A percentile compares a stretch with the other conserved stretches of the same genome.
Conservation (phyloP, 2,113 vertebrate genomes). For the Emydocephalus ijimae region DNA sequence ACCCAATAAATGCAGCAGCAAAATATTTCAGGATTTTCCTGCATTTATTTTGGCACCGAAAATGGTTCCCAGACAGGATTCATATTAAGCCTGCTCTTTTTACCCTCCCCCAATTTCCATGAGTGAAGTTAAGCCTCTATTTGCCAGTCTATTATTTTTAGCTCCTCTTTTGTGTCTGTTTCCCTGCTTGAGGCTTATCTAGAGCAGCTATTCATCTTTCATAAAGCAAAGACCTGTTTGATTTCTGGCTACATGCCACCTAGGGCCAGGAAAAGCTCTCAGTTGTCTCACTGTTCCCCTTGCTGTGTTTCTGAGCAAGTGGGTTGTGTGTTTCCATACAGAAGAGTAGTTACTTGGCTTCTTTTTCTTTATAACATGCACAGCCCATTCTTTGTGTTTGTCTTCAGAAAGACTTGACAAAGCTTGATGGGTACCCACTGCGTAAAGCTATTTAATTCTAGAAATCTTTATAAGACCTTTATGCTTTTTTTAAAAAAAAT, state of each 20-base stretch:
- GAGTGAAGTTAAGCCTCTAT: no score
- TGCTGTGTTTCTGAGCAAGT: neutral
- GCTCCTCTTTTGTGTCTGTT: neutral
- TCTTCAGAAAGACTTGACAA: neutral
- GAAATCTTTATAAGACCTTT: neutral
- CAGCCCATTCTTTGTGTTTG: neutral
- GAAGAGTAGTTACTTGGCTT: neutral
- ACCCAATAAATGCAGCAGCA: neutral
- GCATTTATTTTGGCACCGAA: neutral
- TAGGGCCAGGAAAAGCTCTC: neutral
- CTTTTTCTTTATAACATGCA: neutral
- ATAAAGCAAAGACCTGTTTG: neutral
- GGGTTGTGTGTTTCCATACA: neutral
- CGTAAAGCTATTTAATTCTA: neutral
- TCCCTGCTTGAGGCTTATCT: neutral
- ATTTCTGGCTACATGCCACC: neutral
- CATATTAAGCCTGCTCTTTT: neutral
- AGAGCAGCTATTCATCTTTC: neutral
- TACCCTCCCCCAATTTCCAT: neutral
- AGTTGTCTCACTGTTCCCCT: neutral
- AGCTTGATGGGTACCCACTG: neutral
- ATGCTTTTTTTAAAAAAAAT: neutral
- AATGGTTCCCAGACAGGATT: neutral
- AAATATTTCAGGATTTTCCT: neutral
- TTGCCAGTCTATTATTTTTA: constrained; percentile 23